Percentiles rank a stretch among this genome's conserved stretches.
These are phyloP conservation scores for Prionailurus bengalensis DNA, from an alignment of 2,113 vertebrate genomes.

Conservation along the genomic window DNA sequence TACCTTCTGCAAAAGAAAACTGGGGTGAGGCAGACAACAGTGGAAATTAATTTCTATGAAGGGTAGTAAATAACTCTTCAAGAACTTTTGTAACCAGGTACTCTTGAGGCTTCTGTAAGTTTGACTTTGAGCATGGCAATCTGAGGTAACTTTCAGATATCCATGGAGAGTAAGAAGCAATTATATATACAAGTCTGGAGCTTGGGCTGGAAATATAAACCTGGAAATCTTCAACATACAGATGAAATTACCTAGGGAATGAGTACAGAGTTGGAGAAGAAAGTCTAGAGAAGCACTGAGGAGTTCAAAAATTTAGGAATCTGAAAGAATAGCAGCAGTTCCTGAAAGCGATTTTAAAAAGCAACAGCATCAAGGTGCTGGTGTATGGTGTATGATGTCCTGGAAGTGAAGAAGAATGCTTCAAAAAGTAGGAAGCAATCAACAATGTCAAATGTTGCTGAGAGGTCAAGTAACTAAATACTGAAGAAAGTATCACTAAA, in stretches of 20 bases:
- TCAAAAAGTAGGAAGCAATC: neutral
- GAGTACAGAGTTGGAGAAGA: neutral
- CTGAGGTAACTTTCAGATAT: constrained; percentile 20
- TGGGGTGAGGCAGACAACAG: neutral
- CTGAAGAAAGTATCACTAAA: neutral
- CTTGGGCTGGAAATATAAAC: constrained; percentile 15
- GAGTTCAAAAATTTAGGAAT: neutral
- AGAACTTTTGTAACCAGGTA: neutral
- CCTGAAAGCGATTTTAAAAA: neutral
- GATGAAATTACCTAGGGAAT: neutral
- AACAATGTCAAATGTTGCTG: neutral
- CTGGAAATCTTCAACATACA: neutral
- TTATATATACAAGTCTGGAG: neutral
- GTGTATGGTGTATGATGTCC: neutral
- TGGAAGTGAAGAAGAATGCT: neutral
- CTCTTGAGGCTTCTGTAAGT: neutral
- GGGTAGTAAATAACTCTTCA: constrained; percentile 42
- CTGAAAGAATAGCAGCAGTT: neutral
- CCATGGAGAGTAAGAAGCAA: neutral
- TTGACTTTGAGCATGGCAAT: neutral
- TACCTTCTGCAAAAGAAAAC: constrained; percentile 45
- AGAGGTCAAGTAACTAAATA: neutral
- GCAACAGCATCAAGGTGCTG: neutral
- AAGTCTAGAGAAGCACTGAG: neutral
- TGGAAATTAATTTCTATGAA: constrained; percentile 57